A percentile compares a stretch with the other conserved stretches of the same genome.
phyloP scores from a whole-genome alignment of 2,113 vertebrate species.

The Grammomys surdaster region DNA sequence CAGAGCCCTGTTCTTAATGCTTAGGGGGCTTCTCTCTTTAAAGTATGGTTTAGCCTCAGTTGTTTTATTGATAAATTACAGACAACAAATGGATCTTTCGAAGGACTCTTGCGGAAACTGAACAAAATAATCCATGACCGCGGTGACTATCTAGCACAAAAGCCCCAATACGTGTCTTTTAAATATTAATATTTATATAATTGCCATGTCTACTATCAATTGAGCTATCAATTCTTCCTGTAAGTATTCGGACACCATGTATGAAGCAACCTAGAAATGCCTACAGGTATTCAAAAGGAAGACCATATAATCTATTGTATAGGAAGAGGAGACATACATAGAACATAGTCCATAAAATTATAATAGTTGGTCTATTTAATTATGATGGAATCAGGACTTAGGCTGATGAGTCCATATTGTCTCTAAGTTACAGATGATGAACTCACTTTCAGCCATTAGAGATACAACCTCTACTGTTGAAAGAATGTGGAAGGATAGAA shows the following conservation, averaged over 20 bases:
- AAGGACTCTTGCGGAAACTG: background rate
- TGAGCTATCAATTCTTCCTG: background rate
- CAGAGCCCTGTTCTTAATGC: background rate
- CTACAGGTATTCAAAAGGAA: background rate
- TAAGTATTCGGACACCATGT: background rate
- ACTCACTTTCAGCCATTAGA: background rate
- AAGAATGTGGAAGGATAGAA: background rate
- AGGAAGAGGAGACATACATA: background rate
- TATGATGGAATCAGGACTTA: too few species aligned
- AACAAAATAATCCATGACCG: background rate
- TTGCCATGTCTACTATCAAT: background rate
- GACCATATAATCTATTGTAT: background rate
- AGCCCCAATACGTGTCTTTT: slow-evolving; percentile 1
- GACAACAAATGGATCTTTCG: background rate
- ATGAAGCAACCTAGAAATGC: background rate
- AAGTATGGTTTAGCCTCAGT: background rate
- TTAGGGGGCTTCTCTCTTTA: background rate
- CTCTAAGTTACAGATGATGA: background rate
- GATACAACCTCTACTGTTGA: background rate
- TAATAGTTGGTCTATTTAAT: background rate
- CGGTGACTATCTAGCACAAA: background rate
- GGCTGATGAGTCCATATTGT: background rate
- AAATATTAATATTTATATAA: background rate
- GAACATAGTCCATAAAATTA: background rate
- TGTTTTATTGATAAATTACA: background rate